Percentiles rank a stretch among this genome's conserved stretches.
Conservation (phyloP, 2,797 vertebrate species). For the Balearica regulorum region DNA sequence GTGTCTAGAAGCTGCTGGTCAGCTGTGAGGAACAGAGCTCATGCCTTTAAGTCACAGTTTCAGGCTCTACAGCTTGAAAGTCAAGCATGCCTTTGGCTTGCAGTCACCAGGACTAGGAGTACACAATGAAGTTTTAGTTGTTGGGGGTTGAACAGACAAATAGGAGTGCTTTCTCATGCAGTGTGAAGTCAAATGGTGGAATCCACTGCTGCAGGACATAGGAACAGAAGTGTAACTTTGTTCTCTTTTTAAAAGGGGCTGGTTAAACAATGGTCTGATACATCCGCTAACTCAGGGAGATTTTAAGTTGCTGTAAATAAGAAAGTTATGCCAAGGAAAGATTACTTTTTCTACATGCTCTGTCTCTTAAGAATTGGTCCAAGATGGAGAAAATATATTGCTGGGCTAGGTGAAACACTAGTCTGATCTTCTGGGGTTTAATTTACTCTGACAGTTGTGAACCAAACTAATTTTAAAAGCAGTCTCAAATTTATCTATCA, state of each 20-base stretch:
- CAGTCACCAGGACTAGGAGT: not conserved
- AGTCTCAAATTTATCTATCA: not conserved
- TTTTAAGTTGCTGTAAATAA: slow-evolving; percentile 42
- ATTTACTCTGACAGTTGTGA: not conserved
- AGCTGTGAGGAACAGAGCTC: not conserved
- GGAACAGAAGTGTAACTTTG: not conserved
- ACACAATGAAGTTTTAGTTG: not conserved
- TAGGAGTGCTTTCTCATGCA: not conserved
- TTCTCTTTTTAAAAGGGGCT: not conserved
- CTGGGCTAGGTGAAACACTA: not conserved
- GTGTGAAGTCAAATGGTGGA: not conserved
- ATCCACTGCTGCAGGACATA: not conserved
- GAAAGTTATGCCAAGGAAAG: not conserved
- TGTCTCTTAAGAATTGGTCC: not conserved
- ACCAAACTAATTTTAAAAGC: not conserved
- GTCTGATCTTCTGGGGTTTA: not conserved
- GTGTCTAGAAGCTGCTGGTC: slow-evolving; percentile 10
- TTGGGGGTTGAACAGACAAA: not conserved
- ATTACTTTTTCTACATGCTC: not conserved
- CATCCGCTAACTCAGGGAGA: slow-evolving; percentile 54
- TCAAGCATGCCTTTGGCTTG: not conserved
- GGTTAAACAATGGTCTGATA: not conserved
- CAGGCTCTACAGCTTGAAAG: not conserved
- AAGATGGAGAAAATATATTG: not conserved
- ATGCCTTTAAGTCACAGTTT: not conserved